Evolutionary conservation across 2,113 vertebrate species (phyloP).

Genomic region (Austrofundulus limnaeus): DNA sequence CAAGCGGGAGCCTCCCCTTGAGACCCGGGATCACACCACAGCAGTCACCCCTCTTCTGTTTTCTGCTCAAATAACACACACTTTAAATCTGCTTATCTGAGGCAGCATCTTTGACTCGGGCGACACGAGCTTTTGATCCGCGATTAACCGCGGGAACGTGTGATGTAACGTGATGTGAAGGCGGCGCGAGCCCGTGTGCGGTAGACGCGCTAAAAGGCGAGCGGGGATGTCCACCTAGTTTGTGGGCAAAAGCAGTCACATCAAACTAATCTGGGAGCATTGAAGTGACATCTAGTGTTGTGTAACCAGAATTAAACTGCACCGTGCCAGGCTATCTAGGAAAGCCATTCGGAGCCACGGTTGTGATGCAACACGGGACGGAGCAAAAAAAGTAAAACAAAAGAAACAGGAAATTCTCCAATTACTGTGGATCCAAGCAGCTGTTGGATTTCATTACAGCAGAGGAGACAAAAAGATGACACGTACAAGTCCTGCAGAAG

Average conservation of each 20-base stretch:
- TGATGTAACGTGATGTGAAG: constrained; percentile 63
- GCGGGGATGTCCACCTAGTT: constrained; percentile 44
- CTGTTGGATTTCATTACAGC: constrained; percentile 45
- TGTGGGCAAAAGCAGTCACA: constrained; percentile 57
- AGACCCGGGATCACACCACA: constrained; percentile 66
- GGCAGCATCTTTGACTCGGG: constrained; percentile 45
- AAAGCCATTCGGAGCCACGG: constrained; percentile 44
- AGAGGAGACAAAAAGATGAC: constrained; percentile 20
- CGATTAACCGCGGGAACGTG: constrained; percentile 24
- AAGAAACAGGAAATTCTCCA: constrained; percentile 18
- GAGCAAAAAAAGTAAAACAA: background rate
- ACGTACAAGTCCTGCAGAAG: constrained; percentile 14
- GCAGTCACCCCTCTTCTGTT: constrained; percentile 41
- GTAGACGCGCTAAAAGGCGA: constrained; percentile 50
- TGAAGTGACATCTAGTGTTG: constrained; percentile 64
- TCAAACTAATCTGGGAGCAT: constrained; percentile 61
- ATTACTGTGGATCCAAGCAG: constrained; percentile 29
- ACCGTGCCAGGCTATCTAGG: constrained; percentile 41
- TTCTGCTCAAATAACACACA: constrained; percentile 64
- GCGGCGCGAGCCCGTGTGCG: constrained; percentile 37
- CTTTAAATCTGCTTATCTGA: constrained; percentile 70
- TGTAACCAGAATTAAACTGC: constrained; percentile 61
- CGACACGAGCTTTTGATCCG: constrained; percentile 52
- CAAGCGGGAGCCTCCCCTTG: constrained; percentile 63
- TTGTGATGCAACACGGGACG: constrained; percentile 40